phyloP scores from a whole-genome alignment of 2,888 invertebrate species.

The Drosophila merina region DNA sequence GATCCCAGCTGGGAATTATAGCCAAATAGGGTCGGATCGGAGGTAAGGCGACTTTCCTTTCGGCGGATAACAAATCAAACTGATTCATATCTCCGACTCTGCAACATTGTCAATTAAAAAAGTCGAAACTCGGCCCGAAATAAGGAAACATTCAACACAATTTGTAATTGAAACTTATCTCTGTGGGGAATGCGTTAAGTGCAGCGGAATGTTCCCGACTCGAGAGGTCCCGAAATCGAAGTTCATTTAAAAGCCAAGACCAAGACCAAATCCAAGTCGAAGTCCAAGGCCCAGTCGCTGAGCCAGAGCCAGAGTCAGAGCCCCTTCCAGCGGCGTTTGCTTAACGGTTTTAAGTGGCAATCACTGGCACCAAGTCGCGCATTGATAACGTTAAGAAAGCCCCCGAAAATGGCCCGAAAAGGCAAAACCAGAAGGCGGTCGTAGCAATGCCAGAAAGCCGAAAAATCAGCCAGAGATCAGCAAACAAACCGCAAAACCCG shows the following conservation, averaged over 20 bases:
- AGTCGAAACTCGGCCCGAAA: conserved; percentile 11
- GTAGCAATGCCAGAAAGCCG: conserved; percentile 49
- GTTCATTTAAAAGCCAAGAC: conserved; percentile 63
- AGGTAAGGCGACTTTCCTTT: conserved; percentile 7
- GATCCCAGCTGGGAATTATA: conserved; percentile 38
- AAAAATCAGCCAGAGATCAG: conserved; percentile 73
- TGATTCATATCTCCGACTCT: conserved; percentile 58
- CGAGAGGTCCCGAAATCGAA: conserved; percentile 37
- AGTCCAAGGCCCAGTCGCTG: conserved; percentile 46
- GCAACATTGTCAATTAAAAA: conserved; percentile 63
- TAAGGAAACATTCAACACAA: conserved; percentile 62
- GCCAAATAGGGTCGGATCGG: conserved; percentile 28
- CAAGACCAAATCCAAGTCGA: conserved; percentile 20
- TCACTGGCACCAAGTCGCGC: conserved; percentile 67
- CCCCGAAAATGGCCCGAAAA: conserved; percentile 25
- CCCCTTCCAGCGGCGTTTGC: conserved; percentile 64
- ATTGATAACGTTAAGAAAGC: conserved; percentile 64
- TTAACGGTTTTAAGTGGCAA: conserved; percentile 77
- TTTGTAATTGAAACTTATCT: conserved; percentile 76
- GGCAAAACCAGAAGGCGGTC: conserved; percentile 46
- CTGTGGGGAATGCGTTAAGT: conserved; percentile 69
- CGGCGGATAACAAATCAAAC: conserved; percentile 42
- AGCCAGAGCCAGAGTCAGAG: conserved; percentile 8
- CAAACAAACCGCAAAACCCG: conserved; percentile 55
- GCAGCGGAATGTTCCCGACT: conserved; percentile 62